A percentile compares a stretch with the other conserved stretches of the same genome.
phyloP scores from a whole-genome alignment of 2,888 invertebrate species.

The Caenorhabditis sp. region DNA sequence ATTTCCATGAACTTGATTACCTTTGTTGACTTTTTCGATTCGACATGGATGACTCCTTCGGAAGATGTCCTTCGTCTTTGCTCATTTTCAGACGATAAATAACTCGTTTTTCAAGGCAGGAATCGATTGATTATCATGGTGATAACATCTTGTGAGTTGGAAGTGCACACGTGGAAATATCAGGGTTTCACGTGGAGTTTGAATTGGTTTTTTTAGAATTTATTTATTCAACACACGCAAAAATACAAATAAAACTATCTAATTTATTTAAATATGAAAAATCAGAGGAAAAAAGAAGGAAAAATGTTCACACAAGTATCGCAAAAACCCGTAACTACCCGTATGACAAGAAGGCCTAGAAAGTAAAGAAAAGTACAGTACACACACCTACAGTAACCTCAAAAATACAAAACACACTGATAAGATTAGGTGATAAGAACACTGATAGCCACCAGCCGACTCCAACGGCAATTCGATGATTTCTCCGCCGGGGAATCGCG shows the following conservation, averaged over 20 bases:
- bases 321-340: conserved; percentile 21
- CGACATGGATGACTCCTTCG: neutral
- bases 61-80: neutral
- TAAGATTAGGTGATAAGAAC: neutral
- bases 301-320: conserved; percentile 46
- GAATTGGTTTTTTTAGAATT: too few relatives aligned
- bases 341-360: conserved; percentile 3
- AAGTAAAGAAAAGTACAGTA: neutral
- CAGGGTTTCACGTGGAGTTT: neutral
- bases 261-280: neutral
- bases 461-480: conserved; percentile 72
- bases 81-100: neutral
- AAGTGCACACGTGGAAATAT: too few relatives aligned
- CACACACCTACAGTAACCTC: conserved; percentile 14
- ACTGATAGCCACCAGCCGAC: conserved; percentile 12
- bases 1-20: neutral
- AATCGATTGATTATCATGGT: too few relatives aligned
- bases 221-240: too few relatives aligned
- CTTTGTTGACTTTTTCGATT: conserved; percentile 1
- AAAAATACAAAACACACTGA: neutral
- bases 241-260: neutral
- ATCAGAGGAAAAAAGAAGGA: neutral
- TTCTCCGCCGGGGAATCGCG: conserved; percentile 70
- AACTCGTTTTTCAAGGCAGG: too few relatives aligned
- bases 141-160: too few relatives aligned